Evolutionary conservation across 2,113 vertebrate genomes (phyloP), one percentile per base, ranked within the genome.

Genomic region (Cettia cetti): DNA sequence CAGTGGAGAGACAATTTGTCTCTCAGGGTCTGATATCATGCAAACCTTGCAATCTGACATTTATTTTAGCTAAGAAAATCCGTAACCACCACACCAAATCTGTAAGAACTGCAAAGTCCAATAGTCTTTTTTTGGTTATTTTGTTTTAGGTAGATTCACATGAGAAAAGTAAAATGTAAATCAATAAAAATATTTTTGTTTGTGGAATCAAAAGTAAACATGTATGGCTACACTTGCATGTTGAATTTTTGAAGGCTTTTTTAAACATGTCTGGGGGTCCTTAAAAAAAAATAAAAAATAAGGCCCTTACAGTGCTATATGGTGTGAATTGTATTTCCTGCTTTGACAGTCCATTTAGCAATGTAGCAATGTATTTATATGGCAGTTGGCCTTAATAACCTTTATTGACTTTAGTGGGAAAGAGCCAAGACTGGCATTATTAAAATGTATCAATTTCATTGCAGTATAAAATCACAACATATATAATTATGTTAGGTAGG

Each of bases 381-480:
- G 98, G 98, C 98, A 98, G 98, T 99, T 99, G 98, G 98, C 98
- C 98, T 98, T 98, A 98, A 98, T 98, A 99, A 98, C 98, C 98
- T 99, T 99, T 98, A 99, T 98, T 98, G 98, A 98, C 99, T 99
- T 98, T 59, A 97, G 98, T 96, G 97, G 97, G 98, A 98, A 96
- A 97, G 98, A 99, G 98, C 99, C 98, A 98, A 98, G 98, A 97
- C 98, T 98, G 98, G 98, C 98, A 98, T 99, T 99, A 99, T 99
- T 98, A 99, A 99, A 99, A 98, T 98, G 98, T 98, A 99, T 99
- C 98, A 97, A 94, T 99, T 99, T 99, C 98, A 98, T 98, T 97
- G 97, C 97, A 97, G 97, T 98, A 98, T 98, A 98, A 98, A 99
- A 98, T 98, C 98, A 97, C 98, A 98, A 98, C 98, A 96, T 97